Conservation (phyloP, 1,140 invertebrate genomes). For the Aphelenchoides avenae region DNA sequence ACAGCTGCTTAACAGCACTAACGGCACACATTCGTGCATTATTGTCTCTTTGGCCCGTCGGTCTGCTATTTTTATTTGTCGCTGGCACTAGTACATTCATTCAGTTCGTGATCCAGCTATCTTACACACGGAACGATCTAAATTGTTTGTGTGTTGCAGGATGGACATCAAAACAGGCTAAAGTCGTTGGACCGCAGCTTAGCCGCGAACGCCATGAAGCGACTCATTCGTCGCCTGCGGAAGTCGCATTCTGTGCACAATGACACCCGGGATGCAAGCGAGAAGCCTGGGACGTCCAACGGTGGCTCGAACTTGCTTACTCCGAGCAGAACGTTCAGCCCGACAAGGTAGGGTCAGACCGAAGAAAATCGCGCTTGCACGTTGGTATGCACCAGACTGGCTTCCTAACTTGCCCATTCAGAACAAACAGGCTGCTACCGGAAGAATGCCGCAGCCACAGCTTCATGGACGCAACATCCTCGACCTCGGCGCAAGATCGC, state of each 20-base stretch:
- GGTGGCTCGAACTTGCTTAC: slow-evolving; percentile 12
- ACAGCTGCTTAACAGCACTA: no score
- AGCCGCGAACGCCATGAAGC: no score
- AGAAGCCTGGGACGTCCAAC: slow-evolving; percentile 29
- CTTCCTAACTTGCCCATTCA: slow-evolving; percentile 10
- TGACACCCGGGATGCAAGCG: slow-evolving; percentile 19
- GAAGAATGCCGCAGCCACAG: slow-evolving; percentile 4
- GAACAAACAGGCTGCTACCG: background rate
- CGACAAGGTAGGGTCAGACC: slow-evolving; percentile 22
- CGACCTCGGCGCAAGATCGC: slow-evolving; percentile 19
- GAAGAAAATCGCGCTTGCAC: slow-evolving; percentile 8
- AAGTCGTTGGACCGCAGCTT: no score
- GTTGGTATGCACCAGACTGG: slow-evolving; percentile 18
- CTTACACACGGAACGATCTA: no score
- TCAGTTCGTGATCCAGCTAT: no score
- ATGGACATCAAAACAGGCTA: no score
- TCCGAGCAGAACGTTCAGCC: slow-evolving; percentile 41
- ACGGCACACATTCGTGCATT: no score
- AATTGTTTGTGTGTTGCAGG: no score
- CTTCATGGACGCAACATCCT: slow-evolving; percentile 19
- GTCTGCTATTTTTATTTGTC: no score
- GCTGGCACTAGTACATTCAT: no score
- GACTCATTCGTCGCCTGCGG: no score
- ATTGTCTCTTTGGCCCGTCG: no score
- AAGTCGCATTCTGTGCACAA: slow-evolving; percentile 45